Percentiles rank a stretch among this genome's conserved stretches.
Conservation (phyloP, 1,140 invertebrate genomes). For the Magallana ariakensis region DNA sequence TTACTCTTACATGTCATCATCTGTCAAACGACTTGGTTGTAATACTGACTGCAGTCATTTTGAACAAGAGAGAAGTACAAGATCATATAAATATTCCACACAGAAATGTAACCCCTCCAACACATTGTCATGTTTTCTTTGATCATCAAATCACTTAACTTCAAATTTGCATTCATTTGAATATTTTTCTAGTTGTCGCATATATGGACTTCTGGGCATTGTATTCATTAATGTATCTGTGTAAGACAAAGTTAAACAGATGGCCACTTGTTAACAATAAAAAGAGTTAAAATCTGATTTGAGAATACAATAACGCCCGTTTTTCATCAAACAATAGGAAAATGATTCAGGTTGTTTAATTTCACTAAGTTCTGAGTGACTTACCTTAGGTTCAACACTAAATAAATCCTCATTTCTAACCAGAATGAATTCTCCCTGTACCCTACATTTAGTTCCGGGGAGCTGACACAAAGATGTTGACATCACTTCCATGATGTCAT, state of each 20-base stretch:
- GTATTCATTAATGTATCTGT: too few relatives aligned
- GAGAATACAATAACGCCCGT: too few relatives aligned
- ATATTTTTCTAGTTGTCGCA: background rate
- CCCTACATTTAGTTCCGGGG: background rate
- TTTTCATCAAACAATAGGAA: too few relatives aligned
- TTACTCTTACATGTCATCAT: too few relatives aligned
- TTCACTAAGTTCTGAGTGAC: background rate
- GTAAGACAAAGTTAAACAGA: too few relatives aligned
- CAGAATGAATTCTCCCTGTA: slow-evolving; percentile 12
- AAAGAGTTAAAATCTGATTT: too few relatives aligned
- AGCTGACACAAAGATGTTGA: background rate
- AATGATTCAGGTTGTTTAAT: too few relatives aligned
- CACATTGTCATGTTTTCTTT: background rate
- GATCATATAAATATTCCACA: background rate
- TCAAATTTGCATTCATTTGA: slow-evolving; percentile 18
- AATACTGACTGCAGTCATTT: too few relatives aligned
- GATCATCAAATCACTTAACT: slow-evolving; percentile 1
- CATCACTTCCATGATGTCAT: background rate
- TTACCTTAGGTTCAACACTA: slow-evolving; percentile 10
- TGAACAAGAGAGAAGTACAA: too few relatives aligned
- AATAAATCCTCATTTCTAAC: slow-evolving; percentile 8
- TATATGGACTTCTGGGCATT: too few relatives aligned
- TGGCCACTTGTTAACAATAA: too few relatives aligned
- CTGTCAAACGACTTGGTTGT: too few relatives aligned
- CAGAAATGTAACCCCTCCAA: background rate